phyloP scores from a whole-genome alignment of 2,113 vertebrate species.

The Ochotona princeps region DNA sequence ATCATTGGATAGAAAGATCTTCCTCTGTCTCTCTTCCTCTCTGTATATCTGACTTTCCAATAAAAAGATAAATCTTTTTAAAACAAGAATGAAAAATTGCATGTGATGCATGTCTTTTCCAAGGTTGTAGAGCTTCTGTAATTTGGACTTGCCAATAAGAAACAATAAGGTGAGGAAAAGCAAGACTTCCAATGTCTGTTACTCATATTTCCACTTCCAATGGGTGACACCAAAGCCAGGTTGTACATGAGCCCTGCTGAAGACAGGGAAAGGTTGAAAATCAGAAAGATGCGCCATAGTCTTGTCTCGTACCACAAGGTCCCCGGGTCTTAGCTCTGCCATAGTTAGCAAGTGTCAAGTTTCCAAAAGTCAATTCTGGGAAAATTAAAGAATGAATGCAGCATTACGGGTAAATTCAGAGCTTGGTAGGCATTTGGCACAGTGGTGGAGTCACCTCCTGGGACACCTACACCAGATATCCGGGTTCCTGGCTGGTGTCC shows the following conservation, averaged over 20 bases:
- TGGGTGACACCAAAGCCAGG: neutral
- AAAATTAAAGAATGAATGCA: slow-evolving; percentile 27
- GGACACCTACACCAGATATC: too few species aligned
- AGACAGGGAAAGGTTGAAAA: neutral
- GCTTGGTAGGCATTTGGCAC: too few species aligned
- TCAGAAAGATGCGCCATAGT: neutral
- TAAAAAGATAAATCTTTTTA: too few species aligned
- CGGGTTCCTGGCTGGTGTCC: too few species aligned
- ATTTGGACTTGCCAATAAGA: slow-evolving; percentile 7
- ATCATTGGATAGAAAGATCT: too few species aligned
- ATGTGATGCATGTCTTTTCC: rapidly evolving
- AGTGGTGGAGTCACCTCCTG: too few species aligned
- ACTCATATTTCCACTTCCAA: neutral
- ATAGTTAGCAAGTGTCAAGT: neutral
- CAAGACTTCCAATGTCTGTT: neutral
- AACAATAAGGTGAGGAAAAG: neutral
- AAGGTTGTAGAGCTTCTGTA: neutral
- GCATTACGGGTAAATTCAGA: too few species aligned
- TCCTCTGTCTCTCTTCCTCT: too few species aligned
- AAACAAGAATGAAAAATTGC: neutral
- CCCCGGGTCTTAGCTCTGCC: neutral
- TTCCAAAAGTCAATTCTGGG: slow-evolving; percentile 29
- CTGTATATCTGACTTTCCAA: too few species aligned
- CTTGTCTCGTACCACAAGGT: neutral
- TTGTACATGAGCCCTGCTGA: neutral